These are phyloP conservation scores for Lasioglossum figueresi DNA, from an alignment of 2,888 invertebrate species.

Conservation along the genomic window DNA sequence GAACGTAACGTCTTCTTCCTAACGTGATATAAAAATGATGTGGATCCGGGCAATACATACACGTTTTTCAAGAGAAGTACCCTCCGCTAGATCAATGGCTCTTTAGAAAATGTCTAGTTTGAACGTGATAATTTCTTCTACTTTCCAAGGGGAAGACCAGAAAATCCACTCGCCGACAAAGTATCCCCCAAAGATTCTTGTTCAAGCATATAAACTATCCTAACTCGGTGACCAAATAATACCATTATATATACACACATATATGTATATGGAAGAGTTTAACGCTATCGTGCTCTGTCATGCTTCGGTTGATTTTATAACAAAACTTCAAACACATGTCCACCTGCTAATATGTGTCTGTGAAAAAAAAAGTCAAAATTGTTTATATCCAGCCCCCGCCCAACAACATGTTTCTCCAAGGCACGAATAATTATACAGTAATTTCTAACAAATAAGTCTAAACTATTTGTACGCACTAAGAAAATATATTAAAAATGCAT, in stretches of 20 bases:
- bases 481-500: conserved; percentile 23
- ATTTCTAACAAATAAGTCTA: conserved; percentile 10
- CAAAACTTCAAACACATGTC: not conserved
- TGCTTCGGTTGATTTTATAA: conserved; percentile 21
- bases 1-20: conserved; percentile 10
- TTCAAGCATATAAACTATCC: conserved; percentile 21
- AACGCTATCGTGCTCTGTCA: conserved; percentile 34
- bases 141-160: conserved; percentile 37
- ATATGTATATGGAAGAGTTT: not conserved
- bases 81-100: conserved; percentile 15
- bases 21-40: conserved; percentile 8
- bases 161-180: conserved; percentile 11
- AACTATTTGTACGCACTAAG: conserved; percentile 19
- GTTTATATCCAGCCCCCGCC: conserved; percentile 25
- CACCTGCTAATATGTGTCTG: conserved; percentile 39
- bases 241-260: not conserved
- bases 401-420: not conserved
- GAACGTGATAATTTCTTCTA: conserved; percentile 13
- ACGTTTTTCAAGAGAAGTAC: conserved; percentile 14
- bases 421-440: conserved; percentile 1
- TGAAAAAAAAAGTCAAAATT: conserved; percentile 49
- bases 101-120: conserved; percentile 18
- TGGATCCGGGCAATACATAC: conserved; percentile 42
- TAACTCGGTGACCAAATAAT: conserved; percentile 24
- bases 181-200: conserved; percentile 1